Base-by-base conservation (phyloP, 2,888 invertebrate species). In the Lasioglossum leucozonium region DNA sequence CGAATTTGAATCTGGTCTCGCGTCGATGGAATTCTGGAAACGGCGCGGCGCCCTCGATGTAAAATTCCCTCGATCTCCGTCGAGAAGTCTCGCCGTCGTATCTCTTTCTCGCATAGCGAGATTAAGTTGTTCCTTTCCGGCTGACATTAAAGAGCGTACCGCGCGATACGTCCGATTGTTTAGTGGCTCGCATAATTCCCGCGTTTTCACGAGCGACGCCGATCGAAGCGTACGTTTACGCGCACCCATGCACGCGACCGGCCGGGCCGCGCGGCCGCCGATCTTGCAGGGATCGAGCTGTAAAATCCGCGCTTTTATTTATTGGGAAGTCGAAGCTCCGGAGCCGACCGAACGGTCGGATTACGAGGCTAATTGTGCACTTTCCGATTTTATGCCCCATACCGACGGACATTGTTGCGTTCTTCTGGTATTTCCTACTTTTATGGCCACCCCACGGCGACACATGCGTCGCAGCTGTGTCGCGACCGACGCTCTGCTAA, bases 91-190 rank as follows among this genome's bases (percentile, higher is more conserved):
- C 51, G 81, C 78, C 73, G 77, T 74, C 82, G 81, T 88, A 89
- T 87, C 86, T 83, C 72, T 51, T 40, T 26, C 26, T 10, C 26
- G 13, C 65, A 8, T 18, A 6, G 16, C 69, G 75, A 80, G 86
- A 90, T 90, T 90, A 89, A 90, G 90, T 78, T 90, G 90, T 90
- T 89, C 82, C 82, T 77, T 84, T 10, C 44, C 84, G 8, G 62
- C 72, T 79, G 88, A 87, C 90, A 69, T 89, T 89, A 84, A 90
- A 81, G 84, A 87, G 72, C 76, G 71, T 81, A 58, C 51, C 78
- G 67, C 67, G 81, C 76, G 82, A 83, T 86, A 89, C 73, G 85
- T 89, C 81, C 78, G 72, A 89, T 87, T 88, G 80, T 89, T 88
- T 90, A 90, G 72, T 86, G 77, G 79, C 74, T 75, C 83, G 84